Conservation (phyloP, 1,140 invertebrate species). For the Drosophila dunni region DNA sequence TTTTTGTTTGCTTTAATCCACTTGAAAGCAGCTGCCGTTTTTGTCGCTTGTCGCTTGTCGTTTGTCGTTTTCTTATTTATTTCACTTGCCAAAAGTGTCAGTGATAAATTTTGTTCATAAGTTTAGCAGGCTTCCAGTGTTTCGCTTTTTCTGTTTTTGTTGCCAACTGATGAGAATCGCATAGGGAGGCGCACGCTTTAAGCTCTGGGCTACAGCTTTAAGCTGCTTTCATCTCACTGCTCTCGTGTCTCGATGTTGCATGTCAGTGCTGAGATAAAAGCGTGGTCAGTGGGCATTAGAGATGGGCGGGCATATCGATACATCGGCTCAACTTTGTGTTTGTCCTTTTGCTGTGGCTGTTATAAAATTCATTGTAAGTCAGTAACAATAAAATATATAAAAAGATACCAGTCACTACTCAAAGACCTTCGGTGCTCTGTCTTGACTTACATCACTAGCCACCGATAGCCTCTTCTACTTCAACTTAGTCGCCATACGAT, state of each 20-base stretch:
- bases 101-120: slow-evolving; percentile 58
- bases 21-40: slow-evolving; percentile 49
- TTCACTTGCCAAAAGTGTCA: slow-evolving; percentile 45
- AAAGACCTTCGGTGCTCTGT: too few relatives aligned
- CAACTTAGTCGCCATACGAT: neutral
- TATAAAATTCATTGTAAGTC: too few relatives aligned
- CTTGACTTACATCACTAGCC: too few relatives aligned
- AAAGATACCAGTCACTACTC: too few relatives aligned
- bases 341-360: too few relatives aligned
- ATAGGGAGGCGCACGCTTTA: slow-evolving; percentile 39
- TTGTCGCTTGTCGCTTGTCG: slow-evolving; percentile 21
- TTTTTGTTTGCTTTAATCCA: slow-evolving; percentile 36
- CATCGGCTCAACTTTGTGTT: too few relatives aligned
- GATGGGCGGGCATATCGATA: too few relatives aligned
- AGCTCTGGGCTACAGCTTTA: slow-evolving; percentile 19
- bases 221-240: slow-evolving; percentile 6
- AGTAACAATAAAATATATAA: too few relatives aligned
- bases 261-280: slow-evolving; percentile 42
- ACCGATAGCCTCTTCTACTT: neutral
- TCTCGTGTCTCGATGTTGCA: neutral
- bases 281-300: neutral
- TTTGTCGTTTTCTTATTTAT: slow-evolving; percentile 45
- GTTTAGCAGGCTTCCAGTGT: slow-evolving; percentile 16
- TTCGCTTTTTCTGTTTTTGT: neutral
- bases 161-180: slow-evolving; percentile 31